Evolutionary conservation across 2,113 vertebrate species (phyloP).

Genomic region (Sakesphorus luctuosus): DNA sequence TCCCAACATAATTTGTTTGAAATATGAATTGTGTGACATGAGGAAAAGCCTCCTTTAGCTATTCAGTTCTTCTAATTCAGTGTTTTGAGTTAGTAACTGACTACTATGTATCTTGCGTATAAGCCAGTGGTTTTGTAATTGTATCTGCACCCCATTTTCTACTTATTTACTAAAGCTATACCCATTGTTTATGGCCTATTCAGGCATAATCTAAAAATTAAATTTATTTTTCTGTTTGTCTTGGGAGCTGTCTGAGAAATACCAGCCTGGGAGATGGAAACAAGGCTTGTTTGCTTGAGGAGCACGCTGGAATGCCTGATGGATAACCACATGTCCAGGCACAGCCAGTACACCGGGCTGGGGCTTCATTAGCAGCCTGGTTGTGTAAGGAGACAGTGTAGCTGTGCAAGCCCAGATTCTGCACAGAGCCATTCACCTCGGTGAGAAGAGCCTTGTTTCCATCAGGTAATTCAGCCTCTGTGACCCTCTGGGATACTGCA

Average conservation of each 20-base stretch:
- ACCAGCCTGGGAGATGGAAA: not conserved
- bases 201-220: not conserved
- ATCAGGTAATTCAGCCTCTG: not conserved
- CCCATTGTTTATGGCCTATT: not conserved
- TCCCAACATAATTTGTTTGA: not conserved
- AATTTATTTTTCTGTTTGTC: not conserved
- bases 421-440: fast-evolving
- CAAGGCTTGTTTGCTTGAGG: not conserved
- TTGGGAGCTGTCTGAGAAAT: not conserved
- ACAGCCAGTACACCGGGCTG: not conserved
- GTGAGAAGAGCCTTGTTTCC: not conserved
- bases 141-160: not conserved
- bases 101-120: not conserved
- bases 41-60: not conserved
- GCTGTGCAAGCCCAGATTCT: not conserved
- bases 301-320: not conserved
- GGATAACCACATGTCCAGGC: not conserved
- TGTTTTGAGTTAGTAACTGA: not conserved
- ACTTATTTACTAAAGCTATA: not conserved
- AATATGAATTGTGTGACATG: not conserved
- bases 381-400: not conserved
- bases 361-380: not conserved
- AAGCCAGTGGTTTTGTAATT: not conserved
- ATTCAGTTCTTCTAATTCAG: not conserved
- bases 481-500: not conserved